A percentile compares a stretch with the other conserved stretches of the same genome.
phyloP scores from a whole-genome alignment of 2,113 vertebrate genomes.

The Corythornis madagascariensis region DNA sequence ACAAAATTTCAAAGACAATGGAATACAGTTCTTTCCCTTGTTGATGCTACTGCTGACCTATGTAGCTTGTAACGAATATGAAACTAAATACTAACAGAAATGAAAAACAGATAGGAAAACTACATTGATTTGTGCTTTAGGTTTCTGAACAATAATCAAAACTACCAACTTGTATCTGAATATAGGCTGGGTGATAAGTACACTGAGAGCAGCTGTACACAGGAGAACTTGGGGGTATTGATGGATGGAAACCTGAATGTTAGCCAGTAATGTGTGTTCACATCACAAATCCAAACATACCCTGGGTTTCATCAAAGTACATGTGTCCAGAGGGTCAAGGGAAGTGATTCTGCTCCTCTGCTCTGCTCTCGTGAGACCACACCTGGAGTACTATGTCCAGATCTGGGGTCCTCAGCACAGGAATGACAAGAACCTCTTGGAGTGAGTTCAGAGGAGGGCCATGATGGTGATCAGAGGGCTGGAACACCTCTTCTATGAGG shows the following conservation, averaged over 20 bases:
- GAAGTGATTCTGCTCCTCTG: too few relatives aligned
- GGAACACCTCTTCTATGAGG: not conserved
- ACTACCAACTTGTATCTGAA: not conserved
- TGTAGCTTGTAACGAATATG: not conserved
- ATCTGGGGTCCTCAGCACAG: too few relatives aligned
- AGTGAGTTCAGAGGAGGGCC: not conserved
- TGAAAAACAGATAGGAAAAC: not conserved
- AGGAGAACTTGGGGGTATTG: not conserved
- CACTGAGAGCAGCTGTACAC: not conserved
- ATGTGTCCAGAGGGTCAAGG: too few relatives aligned
- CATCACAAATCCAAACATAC: not conserved
- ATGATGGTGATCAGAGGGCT: not conserved
- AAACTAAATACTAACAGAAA: not conserved
- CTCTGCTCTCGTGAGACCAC: too few relatives aligned
- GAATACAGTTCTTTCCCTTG: not conserved
- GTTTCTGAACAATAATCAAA: not conserved
- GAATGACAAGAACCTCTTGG: too few relatives aligned
- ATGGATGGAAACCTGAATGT: not conserved
- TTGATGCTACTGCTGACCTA: not conserved
- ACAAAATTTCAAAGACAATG: slow-evolving; percentile 7
- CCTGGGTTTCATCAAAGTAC: not conserved
- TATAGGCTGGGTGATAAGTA: not conserved
- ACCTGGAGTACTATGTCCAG: too few relatives aligned
- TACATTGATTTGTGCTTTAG: not conserved
- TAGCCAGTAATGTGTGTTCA: fast-evolving